Base-by-base conservation (phyloP, 2,113 vertebrate genomes). In the Astur gentilis region DNA sequence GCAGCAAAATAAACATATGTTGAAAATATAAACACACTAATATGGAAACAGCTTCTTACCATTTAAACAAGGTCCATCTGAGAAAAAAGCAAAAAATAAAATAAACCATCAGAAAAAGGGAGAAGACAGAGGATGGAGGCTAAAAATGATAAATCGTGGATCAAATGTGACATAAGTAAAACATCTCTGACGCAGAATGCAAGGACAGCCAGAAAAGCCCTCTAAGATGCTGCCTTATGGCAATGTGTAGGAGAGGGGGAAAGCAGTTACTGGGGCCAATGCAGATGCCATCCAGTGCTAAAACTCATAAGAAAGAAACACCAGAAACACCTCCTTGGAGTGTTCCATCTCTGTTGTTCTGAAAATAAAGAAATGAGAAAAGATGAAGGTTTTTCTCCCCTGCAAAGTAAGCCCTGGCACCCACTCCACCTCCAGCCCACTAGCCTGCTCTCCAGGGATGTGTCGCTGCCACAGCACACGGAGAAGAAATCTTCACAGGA, bases 1-100 rank as follows among this genome's bases (percentile, higher is more conserved):
- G 52, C 65, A 89, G 61, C 57, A 93, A 89, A 96, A 95, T 73
- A 96, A 96, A 89, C 84, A 87, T 71, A 87, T 20, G 23, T 47
- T 94, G 81, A 87, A 93, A 91, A 95, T 62, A 87, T 64, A 93
- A 95, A 79, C 73, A 93, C 16, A 67, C 8, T 72, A 75, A 83
- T 60, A 93, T 0, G 7, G 84, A 84, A 93, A 71, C 13, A 84
- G 20, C 21, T 40, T 90, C 57, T 67, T 72, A 62, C 54, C 13
- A 65, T 88, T 89, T 93, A 75, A 93, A 80, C 8, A 82, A 89
- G 21, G 16, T 44, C 9, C 16, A 36, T 64, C 55, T 72, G 31
- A 96, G 70, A 89, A 93, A 89, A 87, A 47, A 3, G 3, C 8
- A 55, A 64, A 64, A 77, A 58, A 27, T 38, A 62, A 83, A 93